Evolutionary conservation across 2,113 vertebrate species (phyloP), one percentile per base, ranked within the genome.

Genomic region (Mustela lutreola): DNA sequence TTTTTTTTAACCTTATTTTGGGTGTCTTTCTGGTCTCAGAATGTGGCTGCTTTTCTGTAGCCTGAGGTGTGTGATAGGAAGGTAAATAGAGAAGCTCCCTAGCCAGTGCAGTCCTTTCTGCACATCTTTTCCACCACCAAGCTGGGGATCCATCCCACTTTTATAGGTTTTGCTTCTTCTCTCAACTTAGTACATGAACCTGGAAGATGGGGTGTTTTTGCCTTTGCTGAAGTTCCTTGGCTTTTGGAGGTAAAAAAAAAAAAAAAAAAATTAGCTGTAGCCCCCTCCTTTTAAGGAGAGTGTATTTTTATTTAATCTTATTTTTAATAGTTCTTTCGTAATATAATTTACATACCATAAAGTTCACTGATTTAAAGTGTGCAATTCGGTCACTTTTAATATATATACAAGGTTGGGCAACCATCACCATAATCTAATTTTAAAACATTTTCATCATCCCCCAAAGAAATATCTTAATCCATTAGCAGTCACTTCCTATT

Each of bases 371-470:
- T 63, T 89, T 53, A 83, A 95, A 83, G 62, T 76, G 6, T 63
- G 31, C 82, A 89, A 15, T 58, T 88, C 15, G 45, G 2, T 70
- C 58, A 39, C 80, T 71, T 89, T 24, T 62, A n/a, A 11, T 76
- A n/a, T 84, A 28, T 58, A 78, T 95, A 26, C 12, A 75, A 31
- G 6, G 11, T 94, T 73, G 18, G 50, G 26, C 24, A 82, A 4
- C 56, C 24, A 31, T 42, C n/a, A 58, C 48, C 28, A 45, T n/a
- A 56, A 65, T 78, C 36, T 56, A 36, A 76, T 85, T 83, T 83
- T 58, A 83, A 79, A 65, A 53, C 45, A 90, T 95, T 95, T 81
- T 89, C 48, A n/a, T 95, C 21, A 95, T 89, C n/a, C 45, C 12
- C 7, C 28, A 36, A 76, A 67, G 48, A 91, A 78, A 48, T 65